Evolutionary conservation across 1,140 invertebrate genomes (phyloP), one percentile per base, ranked within the genome.

Genomic region (Pseudomyrmex cubaensis): DNA sequence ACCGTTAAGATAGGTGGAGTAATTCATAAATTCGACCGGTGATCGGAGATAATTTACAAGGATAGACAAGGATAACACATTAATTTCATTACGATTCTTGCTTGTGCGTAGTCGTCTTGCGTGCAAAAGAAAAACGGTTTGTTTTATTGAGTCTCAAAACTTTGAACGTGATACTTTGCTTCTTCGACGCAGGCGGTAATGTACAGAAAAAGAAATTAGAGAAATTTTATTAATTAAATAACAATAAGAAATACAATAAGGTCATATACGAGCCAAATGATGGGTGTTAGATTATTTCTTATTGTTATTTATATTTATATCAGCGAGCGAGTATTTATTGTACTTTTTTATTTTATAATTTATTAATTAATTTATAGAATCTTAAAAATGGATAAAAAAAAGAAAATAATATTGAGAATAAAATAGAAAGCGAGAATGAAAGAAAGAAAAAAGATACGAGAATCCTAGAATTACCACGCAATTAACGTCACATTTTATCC

Each of bases 1-100:
- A 25, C 12, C 22, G 48, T 74, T 74, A 82, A 52, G 48, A 20
- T 74, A 35, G 76, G 76, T 59, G 50, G 35, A 72, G 17, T 48
- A 44, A 69, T 76, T 75, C 72, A 77, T 74, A 74, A 75, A 82
- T 74, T 77, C 61, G 80, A 62, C 69, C 56, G 62, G 72, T 46
- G 61, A 82, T 82, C 72, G 17, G 50, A 48, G 35, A 10, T 20
- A 15, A 12, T 12, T 22, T 57, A 48, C 44, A 17, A 46, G 22
- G 57, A 63, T 17, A 25, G 56, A 12, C 66, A 15, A 82, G 76
- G 12, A 70, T 78, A 70, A 72, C 57, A 59, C 66, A 59, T 70
- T 70, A 80, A 80, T 72, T 80, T 59, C 54, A 72, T 80, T 59
- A 70, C 17, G 20, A 72, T 80, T 77, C 22, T 35, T n/a, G 20